Evolutionary conservation across 2,113 vertebrate genomes (phyloP).

Genomic region (Cheirogaleus medius): DNA sequence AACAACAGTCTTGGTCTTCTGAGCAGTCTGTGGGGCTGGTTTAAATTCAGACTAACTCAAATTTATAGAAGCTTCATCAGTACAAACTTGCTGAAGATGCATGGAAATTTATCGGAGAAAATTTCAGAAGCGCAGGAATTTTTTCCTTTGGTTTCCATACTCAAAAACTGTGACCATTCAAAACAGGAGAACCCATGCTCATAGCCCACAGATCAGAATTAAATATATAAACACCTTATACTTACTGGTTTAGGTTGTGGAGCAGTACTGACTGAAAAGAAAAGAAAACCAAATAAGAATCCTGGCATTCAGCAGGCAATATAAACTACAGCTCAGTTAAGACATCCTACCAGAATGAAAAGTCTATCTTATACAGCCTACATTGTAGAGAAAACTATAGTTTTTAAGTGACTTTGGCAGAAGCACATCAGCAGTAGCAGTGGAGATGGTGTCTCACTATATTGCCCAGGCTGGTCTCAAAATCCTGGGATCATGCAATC

Average conservation of each 20-base stretch:
- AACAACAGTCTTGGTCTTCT: slow-evolving; percentile 30
- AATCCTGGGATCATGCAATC: too few relatives aligned
- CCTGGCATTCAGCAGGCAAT: neutral
- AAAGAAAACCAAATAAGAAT: slow-evolving; percentile 73
- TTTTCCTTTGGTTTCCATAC: slow-evolving; percentile 30
- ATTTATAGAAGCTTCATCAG: slow-evolving; percentile 24
- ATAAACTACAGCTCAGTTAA: neutral
- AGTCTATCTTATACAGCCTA: neutral
- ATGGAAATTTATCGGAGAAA: slow-evolving; percentile 25
- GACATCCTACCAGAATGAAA: neutral
- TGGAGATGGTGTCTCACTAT: too few relatives aligned
- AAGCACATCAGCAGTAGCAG: neutral
- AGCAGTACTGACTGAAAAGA: slow-evolving; percentile 95
- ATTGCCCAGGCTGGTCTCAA: too few relatives aligned
- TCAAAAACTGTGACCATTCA: slow-evolving; percentile 26
- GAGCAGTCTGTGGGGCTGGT: neutral
- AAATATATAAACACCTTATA: slow-evolving; percentile 69
- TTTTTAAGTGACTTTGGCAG: neutral
- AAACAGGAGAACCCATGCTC: neutral
- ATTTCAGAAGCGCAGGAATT: slow-evolving; percentile 9
- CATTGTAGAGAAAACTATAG: neutral
- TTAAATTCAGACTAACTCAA: neutral
- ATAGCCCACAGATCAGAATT: slow-evolving; percentile 2
- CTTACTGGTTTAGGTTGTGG: slow-evolving; percentile 96
- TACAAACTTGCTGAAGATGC: neutral